phyloP scores from a whole-genome alignment of 2,888 invertebrate species.

The Encarsia formosa region DNA sequence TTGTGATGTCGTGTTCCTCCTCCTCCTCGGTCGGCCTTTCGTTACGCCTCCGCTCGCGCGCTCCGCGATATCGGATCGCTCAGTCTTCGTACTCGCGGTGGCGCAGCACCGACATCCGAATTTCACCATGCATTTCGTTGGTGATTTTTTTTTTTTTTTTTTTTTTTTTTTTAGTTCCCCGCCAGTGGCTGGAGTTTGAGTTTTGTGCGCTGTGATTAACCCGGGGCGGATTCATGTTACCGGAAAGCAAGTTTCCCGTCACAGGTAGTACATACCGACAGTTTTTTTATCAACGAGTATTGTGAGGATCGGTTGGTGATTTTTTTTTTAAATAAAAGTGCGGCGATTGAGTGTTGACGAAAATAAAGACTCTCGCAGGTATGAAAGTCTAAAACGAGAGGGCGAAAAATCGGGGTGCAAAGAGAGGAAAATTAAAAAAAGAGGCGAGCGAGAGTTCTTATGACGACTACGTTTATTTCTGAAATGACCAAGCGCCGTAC shows the following conservation, averaged over 20 bases:
- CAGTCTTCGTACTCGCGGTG: background rate
- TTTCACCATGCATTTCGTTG: no score
- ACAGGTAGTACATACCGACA: conserved; percentile 40
- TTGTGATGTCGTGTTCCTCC: background rate
- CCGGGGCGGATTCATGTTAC: conserved; percentile 47
- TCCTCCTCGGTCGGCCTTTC: background rate
- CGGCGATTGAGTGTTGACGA: no score
- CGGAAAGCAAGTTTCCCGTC: conserved; percentile 50
- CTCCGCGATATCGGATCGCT: background rate
- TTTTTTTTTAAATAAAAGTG: conserved; percentile 1
- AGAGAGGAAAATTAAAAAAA: background rate
- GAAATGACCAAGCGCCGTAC: conserved; percentile 2
- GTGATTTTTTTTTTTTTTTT: no score
- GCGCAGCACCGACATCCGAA: background rate
- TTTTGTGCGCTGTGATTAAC: no score
- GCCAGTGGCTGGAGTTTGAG: no score
- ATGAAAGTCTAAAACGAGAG: background rate
- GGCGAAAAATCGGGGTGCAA: background rate
- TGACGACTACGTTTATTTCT: no score
- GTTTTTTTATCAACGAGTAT: background rate
- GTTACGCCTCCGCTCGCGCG: background rate
- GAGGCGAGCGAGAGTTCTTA: background rate
- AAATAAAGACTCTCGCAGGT: no score
- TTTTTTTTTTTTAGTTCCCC: no score
- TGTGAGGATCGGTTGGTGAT: background rate